Evolutionary conservation across 2,888 invertebrate genomes (phyloP), one percentile per base, ranked within the genome.

Genomic region (Eupeodes luniger): DNA sequence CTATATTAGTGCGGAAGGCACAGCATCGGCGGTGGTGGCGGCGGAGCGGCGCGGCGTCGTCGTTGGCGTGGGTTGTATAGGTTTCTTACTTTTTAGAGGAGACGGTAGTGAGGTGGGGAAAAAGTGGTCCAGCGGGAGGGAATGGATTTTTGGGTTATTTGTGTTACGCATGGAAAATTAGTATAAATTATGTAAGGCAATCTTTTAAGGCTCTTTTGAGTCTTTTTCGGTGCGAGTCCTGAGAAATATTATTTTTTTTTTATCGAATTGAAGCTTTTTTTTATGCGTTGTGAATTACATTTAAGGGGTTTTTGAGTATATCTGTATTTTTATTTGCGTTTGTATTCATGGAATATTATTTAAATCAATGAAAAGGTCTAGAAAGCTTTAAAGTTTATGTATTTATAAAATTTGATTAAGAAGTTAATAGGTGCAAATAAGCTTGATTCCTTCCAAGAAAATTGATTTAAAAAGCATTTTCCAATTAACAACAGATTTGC

Each of bases 141-240:
- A 44, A 34, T 19, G 64, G 59, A 83, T 79, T 64, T 79, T 82
- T 72, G 86, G 78, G 69, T 34, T 75, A 72, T 82, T 86, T 82
- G 69, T 75, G 74, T 64, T 59, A 62, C 47, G 62, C 66, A 80
- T 75, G 76, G 75, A 16, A 77, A 81, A 85, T 66, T 83, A 74
- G 66, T 74, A 77, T 87, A 57, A 83, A 87, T 87, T 83, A 87
- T 83, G 59, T 67, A 80, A 69, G 40, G 77, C 80, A 87, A 83
- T 79, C 70, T 83, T 83, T 66, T 83, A 72, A 62, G 59, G 19
- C 66, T 9, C 57, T 47, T 47, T 57, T 57, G 72, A 27, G 12
- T 47, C 12, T 61, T 62, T 61, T 11, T 11, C 12, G 40, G 40
- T 40, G 40, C 40, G 16, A 14, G 9, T 36, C 14, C 36, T 34